Percentiles rank a stretch among this genome's conserved stretches.
These are phyloP conservation scores for Oligia latruncula DNA, from an alignment of 2,888 invertebrate species.

Conservation along the genomic window DNA sequence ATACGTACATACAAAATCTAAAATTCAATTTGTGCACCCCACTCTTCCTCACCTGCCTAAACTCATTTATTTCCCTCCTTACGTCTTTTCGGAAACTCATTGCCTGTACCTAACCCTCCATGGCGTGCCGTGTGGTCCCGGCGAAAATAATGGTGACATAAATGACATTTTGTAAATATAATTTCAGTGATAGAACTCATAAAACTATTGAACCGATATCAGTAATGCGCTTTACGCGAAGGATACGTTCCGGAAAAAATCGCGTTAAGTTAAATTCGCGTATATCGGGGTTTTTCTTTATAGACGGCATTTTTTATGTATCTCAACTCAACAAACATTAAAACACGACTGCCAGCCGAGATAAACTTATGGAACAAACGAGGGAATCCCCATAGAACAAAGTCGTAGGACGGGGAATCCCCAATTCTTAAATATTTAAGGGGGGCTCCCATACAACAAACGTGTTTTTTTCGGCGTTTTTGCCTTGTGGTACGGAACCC, in stretches of 20 bases:
- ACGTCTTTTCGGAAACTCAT: constrained; percentile 25
- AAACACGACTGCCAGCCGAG: no score
- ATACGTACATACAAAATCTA: constrained; percentile 18
- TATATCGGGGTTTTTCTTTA: no score
- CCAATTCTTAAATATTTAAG: no score
- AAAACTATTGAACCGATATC: not conserved
- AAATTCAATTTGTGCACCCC: constrained; percentile 40
- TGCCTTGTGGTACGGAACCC: no score
- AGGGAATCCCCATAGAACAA: no score
- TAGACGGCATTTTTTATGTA: no score
- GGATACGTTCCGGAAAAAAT: not conserved
- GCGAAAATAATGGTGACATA: not conserved
- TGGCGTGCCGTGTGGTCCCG: not conserved
- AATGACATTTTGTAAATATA: not conserved
- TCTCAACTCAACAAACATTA: no score
- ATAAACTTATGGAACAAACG: no score
- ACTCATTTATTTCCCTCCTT: constrained; percentile 39
- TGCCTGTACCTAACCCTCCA: constrained; percentile 2
- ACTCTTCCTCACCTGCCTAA: constrained; percentile 34
- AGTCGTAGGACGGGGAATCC: no score
- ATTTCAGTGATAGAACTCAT: not conserved
- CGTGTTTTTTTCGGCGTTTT: no score
- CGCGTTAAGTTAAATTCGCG: not conserved
- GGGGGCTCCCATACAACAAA: no score
- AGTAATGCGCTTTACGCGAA: not conserved